A percentile compares a stretch with the other conserved stretches of the same genome.
These are phyloP conservation scores for Zaprionus ornatus DNA, from an alignment of 1,140 invertebrate genomes.

Conservation along the genomic window DNA sequence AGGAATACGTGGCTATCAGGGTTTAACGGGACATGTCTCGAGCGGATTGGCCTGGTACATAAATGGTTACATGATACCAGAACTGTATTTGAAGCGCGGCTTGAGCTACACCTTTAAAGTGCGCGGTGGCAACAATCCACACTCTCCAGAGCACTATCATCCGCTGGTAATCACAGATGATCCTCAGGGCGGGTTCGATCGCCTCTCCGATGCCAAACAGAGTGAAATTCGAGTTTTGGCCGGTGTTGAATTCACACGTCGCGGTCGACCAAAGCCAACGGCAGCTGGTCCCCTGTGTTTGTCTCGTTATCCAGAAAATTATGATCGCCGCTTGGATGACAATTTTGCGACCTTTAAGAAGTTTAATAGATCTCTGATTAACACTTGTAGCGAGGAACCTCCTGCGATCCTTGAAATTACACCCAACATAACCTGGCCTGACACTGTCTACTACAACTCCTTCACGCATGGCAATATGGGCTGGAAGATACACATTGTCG, in stretches of 20 bases:
- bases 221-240: constrained; percentile 91
- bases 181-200: constrained; percentile 91
- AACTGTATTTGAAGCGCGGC: constrained; percentile 93
- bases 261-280: constrained; percentile 90
- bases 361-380: constrained; percentile 90
- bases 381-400: constrained; percentile 89
- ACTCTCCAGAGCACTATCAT: constrained; percentile 94
- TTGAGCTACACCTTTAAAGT: constrained; percentile 93
- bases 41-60: constrained; percentile 84
- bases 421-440: constrained; percentile 95
- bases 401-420: constrained; percentile 91
- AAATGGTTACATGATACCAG: constrained; percentile 94
- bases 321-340: constrained; percentile 91
- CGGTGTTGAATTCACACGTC: constrained; percentile 92
- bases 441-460: constrained; percentile 96
- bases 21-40: constrained; percentile 86
- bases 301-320: constrained; percentile 86
- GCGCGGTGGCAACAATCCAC: constrained; percentile 94
- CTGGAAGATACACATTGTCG: constrained; percentile 94
- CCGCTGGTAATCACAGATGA: constrained; percentile 96
- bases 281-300: constrained; percentile 92
- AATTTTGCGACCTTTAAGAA: constrained; percentile 91
- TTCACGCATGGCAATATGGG: constrained; percentile 96
- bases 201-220: constrained; percentile 89
- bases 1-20: constrained; percentile 90